phyloP scores from a whole-genome alignment of 2,888 invertebrate species.

The Erebia ligea region DNA sequence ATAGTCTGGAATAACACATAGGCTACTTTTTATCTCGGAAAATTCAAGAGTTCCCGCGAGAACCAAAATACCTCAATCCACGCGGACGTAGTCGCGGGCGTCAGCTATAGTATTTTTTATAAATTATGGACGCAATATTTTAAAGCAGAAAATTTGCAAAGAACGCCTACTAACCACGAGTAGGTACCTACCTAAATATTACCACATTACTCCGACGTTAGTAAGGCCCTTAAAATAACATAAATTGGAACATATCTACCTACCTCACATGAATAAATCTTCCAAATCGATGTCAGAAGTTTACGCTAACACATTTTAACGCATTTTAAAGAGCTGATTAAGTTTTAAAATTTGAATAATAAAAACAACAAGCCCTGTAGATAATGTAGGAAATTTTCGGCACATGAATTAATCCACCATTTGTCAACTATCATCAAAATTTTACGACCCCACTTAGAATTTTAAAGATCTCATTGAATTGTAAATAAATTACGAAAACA shows the following conservation, averaged over 20 bases:
- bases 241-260: background rate
- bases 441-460: constrained; percentile 9
- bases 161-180: no score
- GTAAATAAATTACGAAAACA: constrained; percentile 1
- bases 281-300: background rate
- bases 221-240: background rate
- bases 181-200: no score
- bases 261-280: background rate
- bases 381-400: background rate
- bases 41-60: no score
- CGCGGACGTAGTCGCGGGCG: no score
- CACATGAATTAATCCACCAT: constrained; percentile 11
- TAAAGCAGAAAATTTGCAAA: background rate
- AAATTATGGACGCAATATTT: no score
- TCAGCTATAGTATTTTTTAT: no score
- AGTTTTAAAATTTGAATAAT: background rate
- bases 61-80: no score
- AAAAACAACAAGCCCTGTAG: background rate
- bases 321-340: constrained; percentile 19
- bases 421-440: constrained; percentile 1
- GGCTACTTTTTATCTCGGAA: no score
- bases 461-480: constrained; percentile 10
- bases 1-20: no score
- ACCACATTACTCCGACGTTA: background rate
- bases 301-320: constrained; percentile 5